These are phyloP conservation scores for Peromyscus eremicus DNA, from an alignment of 2,797 vertebrate species.

Conservation along the genomic window DNA sequence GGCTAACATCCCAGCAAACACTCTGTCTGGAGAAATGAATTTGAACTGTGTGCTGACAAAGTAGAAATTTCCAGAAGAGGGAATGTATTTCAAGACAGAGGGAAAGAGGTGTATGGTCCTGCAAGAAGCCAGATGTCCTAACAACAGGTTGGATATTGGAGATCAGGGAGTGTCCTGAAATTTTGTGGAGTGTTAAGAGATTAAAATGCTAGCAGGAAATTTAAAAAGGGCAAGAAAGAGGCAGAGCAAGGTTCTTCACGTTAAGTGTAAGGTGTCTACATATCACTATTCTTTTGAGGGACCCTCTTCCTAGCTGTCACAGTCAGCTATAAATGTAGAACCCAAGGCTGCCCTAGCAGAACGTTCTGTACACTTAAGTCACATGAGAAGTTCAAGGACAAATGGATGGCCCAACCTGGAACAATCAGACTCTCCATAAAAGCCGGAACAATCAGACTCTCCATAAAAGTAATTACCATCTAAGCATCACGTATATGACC, in stretches of 20 bases:
- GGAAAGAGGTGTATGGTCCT: neutral
- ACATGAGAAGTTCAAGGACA: neutral
- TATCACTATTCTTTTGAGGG: neutral
- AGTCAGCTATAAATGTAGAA: neutral
- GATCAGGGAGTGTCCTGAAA: neutral
- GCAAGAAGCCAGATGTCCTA: neutral
- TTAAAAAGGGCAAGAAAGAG: neutral
- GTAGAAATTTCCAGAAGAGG: conserved; percentile 18
- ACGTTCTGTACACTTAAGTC: neutral
- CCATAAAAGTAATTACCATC: neutral
- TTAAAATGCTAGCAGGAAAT: conserved; percentile 26
- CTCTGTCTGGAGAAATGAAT: neutral
- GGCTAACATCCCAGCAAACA: conserved; percentile 2
- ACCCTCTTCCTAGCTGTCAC: neutral
- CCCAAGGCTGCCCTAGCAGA: neutral
- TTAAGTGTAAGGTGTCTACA: neutral
- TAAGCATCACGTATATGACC: neutral
- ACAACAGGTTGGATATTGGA: neutral
- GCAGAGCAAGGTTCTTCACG: neutral
- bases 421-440: no score
- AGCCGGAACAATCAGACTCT: neutral
- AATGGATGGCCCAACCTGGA: neutral
- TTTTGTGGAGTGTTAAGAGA: neutral
- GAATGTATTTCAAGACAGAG: neutral
- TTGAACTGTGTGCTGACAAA: conserved; percentile 38